Percentiles rank a stretch among this genome's conserved stretches.
phyloP scores from a whole-genome alignment of 2,113 vertebrate genomes.

The Pelmatolapia mariae region DNA sequence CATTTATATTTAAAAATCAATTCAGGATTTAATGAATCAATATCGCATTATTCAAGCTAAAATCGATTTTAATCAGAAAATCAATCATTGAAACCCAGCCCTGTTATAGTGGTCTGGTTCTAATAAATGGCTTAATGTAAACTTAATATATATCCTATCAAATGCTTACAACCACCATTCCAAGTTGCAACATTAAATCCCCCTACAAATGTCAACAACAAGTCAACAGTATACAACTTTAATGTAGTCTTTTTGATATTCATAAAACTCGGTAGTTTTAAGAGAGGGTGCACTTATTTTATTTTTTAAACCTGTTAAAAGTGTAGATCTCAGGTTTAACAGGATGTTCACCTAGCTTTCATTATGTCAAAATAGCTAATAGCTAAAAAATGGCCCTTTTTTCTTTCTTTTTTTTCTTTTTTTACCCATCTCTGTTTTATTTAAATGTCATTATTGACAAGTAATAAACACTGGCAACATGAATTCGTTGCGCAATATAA shows the following conservation, averaged over 20 bases:
- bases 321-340: not conserved
- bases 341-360: not conserved
- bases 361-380: not conserved
- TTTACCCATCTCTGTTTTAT: not conserved
- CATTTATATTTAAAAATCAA: too few species aligned
- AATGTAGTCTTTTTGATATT: not conserved
- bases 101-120: not conserved
- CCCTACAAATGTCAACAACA: not conserved
- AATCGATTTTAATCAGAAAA: too few species aligned
- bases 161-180: too few species aligned
- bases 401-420: fast-evolving
- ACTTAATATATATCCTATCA: not conserved
- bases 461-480: not conserved
- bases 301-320: not conserved
- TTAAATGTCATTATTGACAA: not conserved
- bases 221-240: not conserved
- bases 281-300: not conserved
- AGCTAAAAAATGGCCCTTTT: not conserved
- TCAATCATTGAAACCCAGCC: too few species aligned
- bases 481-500: not conserved
- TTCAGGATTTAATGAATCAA: too few species aligned
- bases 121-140: not conserved
- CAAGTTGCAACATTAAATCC: not conserved
- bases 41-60: too few species aligned
- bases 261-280: not conserved